Base-by-base conservation (phyloP, 2,113 vertebrate genomes). In the Gavialis gangeticus region DNA sequence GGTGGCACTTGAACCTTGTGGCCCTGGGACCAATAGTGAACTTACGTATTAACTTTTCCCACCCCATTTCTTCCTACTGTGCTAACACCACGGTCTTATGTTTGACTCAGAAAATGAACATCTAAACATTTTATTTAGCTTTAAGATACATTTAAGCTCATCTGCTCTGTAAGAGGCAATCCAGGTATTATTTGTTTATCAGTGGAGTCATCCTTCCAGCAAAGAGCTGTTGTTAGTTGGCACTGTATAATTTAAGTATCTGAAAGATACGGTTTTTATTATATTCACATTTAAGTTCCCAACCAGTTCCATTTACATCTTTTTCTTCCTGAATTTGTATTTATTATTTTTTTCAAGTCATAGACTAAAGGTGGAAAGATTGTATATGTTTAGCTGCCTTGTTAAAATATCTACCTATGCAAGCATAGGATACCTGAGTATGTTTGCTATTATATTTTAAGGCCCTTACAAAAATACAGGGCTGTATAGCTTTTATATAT, bases 391-490 rank as follows among this genome's bases (percentile, higher is more conserved):
- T 5, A 24, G 22, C 58, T 79, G 15, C 30, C 63, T 85, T 87
- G 89, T 62, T 62, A 87, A 84, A 24, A 82, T 66, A 94, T 71
- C 80, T 84, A 76, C 66, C 0, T 1, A 69, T 17, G 75, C 71
- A 79, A 25, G 73, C 21, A 78, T 62, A 82, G 75, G 62, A 93
- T 24, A 83, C 46, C 46, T 9, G 46, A 73, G 28, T 7, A 55
- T 56, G 18, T 56, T 88, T 27, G 21, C 71, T 27, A 1, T 25
- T 89, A 73, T 91, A 80, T 86, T 28, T 34, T n/a, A 59, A 14
- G 9, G 54, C 75, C 25, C 28, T 80, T 86, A 14, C 37, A 89
- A 94, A 97, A 95, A 82, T 67, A 89, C 46, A 93, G 83, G 64
- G 76, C 81, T 75, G 2, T 7, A 82, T 62, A 64, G 82, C 79